Conservation (phyloP, 1,140 invertebrate genomes). For the Sminthurinus signatus region DNA sequence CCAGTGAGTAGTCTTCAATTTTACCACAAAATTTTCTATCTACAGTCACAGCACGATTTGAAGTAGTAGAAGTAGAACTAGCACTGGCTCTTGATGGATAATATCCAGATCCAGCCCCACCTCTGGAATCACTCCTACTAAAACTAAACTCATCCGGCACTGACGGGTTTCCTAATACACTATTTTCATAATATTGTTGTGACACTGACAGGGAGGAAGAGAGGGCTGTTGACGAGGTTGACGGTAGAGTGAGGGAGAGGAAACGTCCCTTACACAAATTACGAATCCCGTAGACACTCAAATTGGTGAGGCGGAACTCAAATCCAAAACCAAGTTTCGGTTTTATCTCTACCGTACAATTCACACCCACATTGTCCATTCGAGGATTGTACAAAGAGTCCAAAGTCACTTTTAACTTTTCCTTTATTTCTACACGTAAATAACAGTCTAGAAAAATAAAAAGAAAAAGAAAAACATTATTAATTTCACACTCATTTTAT, state of each 20-base stretch:
- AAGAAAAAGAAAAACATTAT: neutral
- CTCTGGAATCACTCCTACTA: neutral
- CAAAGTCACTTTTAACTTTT: constrained; percentile 28
- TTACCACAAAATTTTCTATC: constrained; percentile 19
- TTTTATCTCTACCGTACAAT: constrained; percentile 32
- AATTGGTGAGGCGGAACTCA: constrained; percentile 28
- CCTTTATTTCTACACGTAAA: constrained; percentile 18
- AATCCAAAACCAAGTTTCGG: constrained; percentile 30
- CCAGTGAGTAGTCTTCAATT: constrained; percentile 35
- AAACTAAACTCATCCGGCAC: neutral
- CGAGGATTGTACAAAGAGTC: constrained; percentile 26
- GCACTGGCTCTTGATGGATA: constrained; percentile 28
- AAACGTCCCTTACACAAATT: constrained; percentile 37
- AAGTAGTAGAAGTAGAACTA: constrained; percentile 23
- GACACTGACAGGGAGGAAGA: neutral
- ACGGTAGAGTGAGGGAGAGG: constrained; percentile 16
- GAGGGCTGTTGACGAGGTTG: neutral
- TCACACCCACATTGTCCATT: constrained; percentile 33
- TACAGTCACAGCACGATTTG: neutral
- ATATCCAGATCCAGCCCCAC: constrained; percentile 25
- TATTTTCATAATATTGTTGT: too few species aligned
- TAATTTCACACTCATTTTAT: neutral
- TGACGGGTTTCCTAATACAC: neutral
- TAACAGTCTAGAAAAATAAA: constrained; percentile 25
- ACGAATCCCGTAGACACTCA: constrained; percentile 39